Base-by-base conservation (phyloP, 2,113 vertebrate genomes). In the Chinchilla lanigera region DNA sequence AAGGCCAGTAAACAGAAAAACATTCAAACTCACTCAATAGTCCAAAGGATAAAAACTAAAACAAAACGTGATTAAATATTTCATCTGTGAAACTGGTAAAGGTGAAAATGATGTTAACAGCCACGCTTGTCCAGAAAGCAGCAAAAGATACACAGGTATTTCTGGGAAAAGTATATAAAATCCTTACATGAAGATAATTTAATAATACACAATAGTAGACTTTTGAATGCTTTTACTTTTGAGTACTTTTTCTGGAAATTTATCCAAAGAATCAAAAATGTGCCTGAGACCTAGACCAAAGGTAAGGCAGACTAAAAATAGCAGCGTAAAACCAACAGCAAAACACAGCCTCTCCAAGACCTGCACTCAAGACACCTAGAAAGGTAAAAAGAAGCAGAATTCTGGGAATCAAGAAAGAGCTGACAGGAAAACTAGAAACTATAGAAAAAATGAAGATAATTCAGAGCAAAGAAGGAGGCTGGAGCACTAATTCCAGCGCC, bases 241-340 rank as follows among this genome's bases (percentile, higher is more conserved):
- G 24, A 56, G n/a, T 90, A 54, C 75, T 73, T 93, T 50, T n/a
- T 69, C 67, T 38, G 47, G 73, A 86, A 93, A 90, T 86, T 86
- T 86, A 90, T 81, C 24, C 24, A 86, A 90, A 86, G 61, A 85
- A 93, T 38, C 19, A 80, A 69, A 90, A 90, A 61, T 5, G 7
- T 61, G 13, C 44, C 38, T 11, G 6, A 71, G 71, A 75, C 0
- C 9, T 75, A 75, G 24, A 75, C 41, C 3, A 75, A 38, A 71
- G n/a, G 17, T 38, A 71, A 35, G 7, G n/a, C 35, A 69, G 35
- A 69, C 7, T 17, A n/a, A 69, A 69, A n/a, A 69, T n/a, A 67
- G 30, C 12, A 69, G n/a, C 19, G 67, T n/a, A 71, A 69, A 71
- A 38, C 7, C n/a, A 69, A 69, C 35, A n/a, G 35, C 65, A 69